Percentiles rank a stretch among this genome's conserved stretches.
These are phyloP conservation scores for Fissipunctia ypsillon DNA, from an alignment of 2,888 invertebrate species.

Conservation along the genomic window DNA sequence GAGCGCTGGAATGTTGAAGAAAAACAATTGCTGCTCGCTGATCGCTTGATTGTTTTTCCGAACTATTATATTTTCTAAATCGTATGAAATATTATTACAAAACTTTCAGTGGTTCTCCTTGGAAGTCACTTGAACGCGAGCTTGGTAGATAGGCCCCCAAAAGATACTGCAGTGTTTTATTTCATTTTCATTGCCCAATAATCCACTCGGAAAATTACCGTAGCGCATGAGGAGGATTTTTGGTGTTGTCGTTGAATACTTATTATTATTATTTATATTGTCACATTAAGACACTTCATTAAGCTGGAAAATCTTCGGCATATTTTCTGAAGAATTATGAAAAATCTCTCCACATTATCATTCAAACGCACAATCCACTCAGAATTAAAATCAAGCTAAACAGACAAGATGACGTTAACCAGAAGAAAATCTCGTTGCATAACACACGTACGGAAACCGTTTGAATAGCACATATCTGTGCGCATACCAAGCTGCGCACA, in stretches of 20 bases:
- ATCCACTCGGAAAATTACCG: not conserved
- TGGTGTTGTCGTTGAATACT: not conserved
- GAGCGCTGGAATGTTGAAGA: slow-evolving; percentile 1
- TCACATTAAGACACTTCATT: no score
- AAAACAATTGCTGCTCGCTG: not conserved
- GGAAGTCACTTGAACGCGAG: not conserved
- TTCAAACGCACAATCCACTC: slow-evolving; percentile 15
- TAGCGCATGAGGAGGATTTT: not conserved
- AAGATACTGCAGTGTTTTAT: no score
- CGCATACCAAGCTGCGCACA: slow-evolving; percentile 59
- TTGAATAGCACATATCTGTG: slow-evolving; percentile 38
- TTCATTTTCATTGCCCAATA: not conserved
- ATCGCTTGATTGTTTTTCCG: not conserved
- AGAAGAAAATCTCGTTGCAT: slow-evolving; percentile 62
- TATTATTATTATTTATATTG: no score
- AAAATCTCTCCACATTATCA: not conserved
- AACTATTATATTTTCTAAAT: not conserved
- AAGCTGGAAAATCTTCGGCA: no score
- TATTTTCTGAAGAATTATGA: no score
- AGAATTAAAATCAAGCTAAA: slow-evolving; percentile 43
- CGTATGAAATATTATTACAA: not conserved
- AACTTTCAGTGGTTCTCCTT: not conserved
- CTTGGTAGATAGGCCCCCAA: not conserved
- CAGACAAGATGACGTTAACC: slow-evolving; percentile 59
- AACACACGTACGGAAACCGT: slow-evolving; percentile 55